Evolutionary conservation across 2,888 invertebrate genomes (phyloP), one percentile per base, ranked within the genome.

Genomic region (Camptogramma bilineatum): DNA sequence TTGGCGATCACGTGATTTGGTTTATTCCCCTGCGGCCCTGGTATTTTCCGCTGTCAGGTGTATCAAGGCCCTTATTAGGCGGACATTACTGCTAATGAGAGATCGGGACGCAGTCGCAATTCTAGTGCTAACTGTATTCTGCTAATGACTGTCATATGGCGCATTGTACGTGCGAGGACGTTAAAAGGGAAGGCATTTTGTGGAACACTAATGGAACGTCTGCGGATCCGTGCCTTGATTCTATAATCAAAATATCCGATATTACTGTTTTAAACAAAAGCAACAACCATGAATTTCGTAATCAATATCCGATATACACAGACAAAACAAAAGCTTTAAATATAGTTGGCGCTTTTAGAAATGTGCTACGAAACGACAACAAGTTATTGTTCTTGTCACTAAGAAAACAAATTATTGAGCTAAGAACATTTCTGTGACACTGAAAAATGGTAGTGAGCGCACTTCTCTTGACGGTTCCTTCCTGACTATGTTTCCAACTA

Each of bases 31-130:
- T n/a, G n/a, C n/a, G n/a, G n/a, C 21, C 21, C 21, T 21, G 21
- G 21, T 21, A 21, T 21, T 21, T 21, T 21, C 4, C 21, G 21
- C 21, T 4, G n/a, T n/a, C n/a, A 4, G 28, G 28, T 28, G 28
- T 3, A 28, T 7, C 4, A 28, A 18, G 47, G 52, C 42, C 42
- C 17, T 50, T 44, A 52, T 44, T 44, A 53, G 58, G 34, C n/a
- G 46, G 44, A 52, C 51, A 64, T 52, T 59, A 52, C 16, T 55
- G 54, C 64, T 55, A 64, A 64, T 64, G 59, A 54, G 64, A 54
- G 50, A 58, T 54, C 44, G 46, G 54, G 46, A 55, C 54, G 51
- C 44, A 21, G 51, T 21, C 17, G 61, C 44, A 13, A 31, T 51
- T 54, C 54, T 28, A 61, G 42, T 44, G 44, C 52, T 57, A 31